Base-by-base conservation (phyloP, 2,797 vertebrate species). In the Eospalax fontanierii region DNA sequence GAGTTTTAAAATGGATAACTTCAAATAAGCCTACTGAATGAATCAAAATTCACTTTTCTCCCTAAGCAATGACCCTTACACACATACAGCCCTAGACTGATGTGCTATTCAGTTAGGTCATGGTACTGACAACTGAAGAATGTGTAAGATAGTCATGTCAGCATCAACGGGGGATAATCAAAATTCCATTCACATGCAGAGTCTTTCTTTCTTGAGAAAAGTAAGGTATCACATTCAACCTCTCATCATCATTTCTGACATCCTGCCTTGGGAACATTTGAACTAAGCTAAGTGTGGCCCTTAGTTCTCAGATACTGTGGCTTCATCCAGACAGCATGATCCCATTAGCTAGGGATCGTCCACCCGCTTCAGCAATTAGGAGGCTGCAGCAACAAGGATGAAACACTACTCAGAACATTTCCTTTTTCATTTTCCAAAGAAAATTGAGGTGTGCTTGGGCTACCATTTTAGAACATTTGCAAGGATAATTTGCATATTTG, bases 191-290 rank as follows among this genome's bases (percentile, higher is more conserved):
- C 71, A 87, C 5, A 74, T n/a, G 4, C 16, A 87, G 21, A 73
- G 2, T 2, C 7, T 87, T 14, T 85, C 24, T 93, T 73, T 30
- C 35, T 33, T n/a, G 9, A 57, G 22, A 81, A 70, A 81, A 74
- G 9, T 21, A 65, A 80, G 1, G 0, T 35, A 1, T 3, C 82
- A 15, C 1, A n/a, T 50, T 54, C 26, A 16, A 18, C 1, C 12
- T 16, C 3, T 63, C 14, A 7, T 24, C n/a, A 73, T 24, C 38
- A 89, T 66, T 16, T 40, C 35, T 28, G 9, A 10, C 15, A 38
- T 59, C 63, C 57, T 94, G 76, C 81, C 46, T 71, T 30, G 5
- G 26, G 86, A 80, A 43, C 11, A 19, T 28, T 15, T 5, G 59
- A 5, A 54, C 2, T 24, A 73, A 81, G 11, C 15, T 76, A 74